These are phyloP conservation scores for Coilia nasus DNA, from an alignment of 2,797 vertebrate species.

Conservation along the genomic window DNA sequence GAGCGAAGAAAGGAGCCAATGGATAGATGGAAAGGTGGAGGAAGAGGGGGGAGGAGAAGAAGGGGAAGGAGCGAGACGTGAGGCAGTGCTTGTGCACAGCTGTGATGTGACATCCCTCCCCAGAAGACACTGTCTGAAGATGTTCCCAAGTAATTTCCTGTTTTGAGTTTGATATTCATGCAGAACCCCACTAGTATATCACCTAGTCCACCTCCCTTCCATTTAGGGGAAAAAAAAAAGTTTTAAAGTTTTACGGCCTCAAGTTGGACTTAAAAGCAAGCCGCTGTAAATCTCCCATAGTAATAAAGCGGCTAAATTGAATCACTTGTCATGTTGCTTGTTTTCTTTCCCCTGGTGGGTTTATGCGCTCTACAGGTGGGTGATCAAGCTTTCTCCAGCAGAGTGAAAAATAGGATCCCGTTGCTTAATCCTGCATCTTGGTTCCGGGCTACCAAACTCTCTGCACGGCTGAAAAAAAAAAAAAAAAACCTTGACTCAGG, in stretches of 20 bases:
- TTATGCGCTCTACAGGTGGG: constrained; percentile 56
- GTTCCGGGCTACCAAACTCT: neutral
- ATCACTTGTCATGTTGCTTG: constrained; percentile 69
- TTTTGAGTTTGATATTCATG: constrained; percentile 77
- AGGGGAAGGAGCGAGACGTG: neutral
- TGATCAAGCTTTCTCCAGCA: constrained; percentile 24
- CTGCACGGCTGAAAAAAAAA: neutral
- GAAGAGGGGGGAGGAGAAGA: neutral
- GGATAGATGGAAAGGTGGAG: neutral
- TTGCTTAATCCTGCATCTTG: constrained; percentile 8
- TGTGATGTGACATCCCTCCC: constrained; percentile 62
- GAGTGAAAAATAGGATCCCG: neutral
- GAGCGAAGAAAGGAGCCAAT: neutral
- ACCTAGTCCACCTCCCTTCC: constrained; percentile 66
- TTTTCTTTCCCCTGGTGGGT: constrained; percentile 66
- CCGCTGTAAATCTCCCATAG: constrained; percentile 74
- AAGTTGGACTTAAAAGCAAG: constrained; percentile 76
- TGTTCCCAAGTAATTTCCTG: constrained; percentile 71
- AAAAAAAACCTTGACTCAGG: constrained; percentile 23
- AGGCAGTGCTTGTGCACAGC: constrained; percentile 61
- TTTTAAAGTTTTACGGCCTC: constrained; percentile 63
- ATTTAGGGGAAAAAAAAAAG: constrained; percentile 38
- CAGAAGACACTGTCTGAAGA: constrained; percentile 56
- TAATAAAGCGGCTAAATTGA: constrained; percentile 78
- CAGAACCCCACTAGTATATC: constrained; percentile 63